Conservation (phyloP, 2,888 invertebrate species). For the Acrobasis consociella region DNA sequence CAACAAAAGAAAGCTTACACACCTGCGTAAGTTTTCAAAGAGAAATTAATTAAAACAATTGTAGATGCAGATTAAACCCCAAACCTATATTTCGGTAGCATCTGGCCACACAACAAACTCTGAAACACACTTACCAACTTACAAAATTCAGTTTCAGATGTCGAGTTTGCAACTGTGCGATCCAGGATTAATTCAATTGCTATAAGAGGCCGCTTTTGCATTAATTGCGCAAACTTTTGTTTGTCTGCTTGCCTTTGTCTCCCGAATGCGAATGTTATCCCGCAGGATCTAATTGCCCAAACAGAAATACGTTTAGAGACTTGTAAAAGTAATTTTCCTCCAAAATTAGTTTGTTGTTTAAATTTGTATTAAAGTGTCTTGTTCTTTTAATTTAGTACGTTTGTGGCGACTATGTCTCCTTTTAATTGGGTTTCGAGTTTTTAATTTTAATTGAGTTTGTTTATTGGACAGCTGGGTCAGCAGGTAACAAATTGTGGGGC, state of each 20-base stretch:
- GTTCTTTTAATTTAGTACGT: slow-evolving; percentile 22
- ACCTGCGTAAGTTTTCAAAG: too few species aligned
- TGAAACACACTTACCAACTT: slow-evolving; percentile 10
- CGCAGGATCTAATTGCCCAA: slow-evolving; percentile 22
- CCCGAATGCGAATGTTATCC: slow-evolving; percentile 27
- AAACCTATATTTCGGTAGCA: slow-evolving; percentile 1
- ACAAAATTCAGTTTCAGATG: slow-evolving; percentile 13
- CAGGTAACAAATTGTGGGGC: neutral
- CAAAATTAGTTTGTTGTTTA: slow-evolving; percentile 20
- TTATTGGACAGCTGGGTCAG: neutral
- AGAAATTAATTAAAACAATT: too few species aligned
- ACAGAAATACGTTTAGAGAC: slow-evolving; percentile 31
- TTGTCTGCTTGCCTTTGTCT: slow-evolving; percentile 33
- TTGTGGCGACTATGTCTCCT: slow-evolving; percentile 6
- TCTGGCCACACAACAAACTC: slow-evolving; percentile 7
- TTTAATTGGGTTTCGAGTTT: slow-evolving; percentile 18
- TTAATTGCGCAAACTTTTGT: slow-evolving; percentile 36
- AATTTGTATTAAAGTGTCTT: slow-evolving; percentile 24
- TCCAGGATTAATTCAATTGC: slow-evolving; percentile 41
- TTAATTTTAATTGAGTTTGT: slow-evolving; percentile 19
- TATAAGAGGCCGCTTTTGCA: slow-evolving; percentile 37
- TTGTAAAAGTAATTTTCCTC: slow-evolving; percentile 25
- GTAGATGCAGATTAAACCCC: neutral
- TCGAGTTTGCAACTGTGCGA: slow-evolving; percentile 3
- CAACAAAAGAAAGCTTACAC: too few species aligned